phyloP scores from a whole-genome alignment of 1,140 invertebrate species.

The Littorina saxatilis region DNA sequence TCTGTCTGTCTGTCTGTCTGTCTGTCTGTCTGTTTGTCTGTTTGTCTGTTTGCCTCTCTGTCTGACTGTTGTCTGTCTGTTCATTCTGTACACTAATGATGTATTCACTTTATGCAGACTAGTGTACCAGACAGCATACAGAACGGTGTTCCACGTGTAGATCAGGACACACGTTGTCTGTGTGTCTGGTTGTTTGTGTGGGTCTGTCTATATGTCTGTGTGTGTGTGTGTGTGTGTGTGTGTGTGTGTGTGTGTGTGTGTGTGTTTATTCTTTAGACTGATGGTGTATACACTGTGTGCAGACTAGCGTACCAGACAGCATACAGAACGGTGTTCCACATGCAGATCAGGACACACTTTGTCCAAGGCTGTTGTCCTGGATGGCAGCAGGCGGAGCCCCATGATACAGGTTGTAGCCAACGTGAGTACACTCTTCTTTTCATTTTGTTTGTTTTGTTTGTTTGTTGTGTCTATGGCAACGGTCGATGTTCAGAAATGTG shows the following conservation, averaged over 20 bases:
- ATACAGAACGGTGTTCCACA: slow-evolving; percentile 41
- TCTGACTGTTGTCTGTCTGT: too few relatives aligned
- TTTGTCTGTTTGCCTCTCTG: too few relatives aligned
- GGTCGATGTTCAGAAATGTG: not conserved
- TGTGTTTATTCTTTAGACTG: not conserved
- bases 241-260: not conserved
- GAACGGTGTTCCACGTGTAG: slow-evolving; percentile 42
- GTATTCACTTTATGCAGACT: slow-evolving; percentile 25
- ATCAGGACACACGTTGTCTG: slow-evolving; percentile 27
- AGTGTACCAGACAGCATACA: slow-evolving; percentile 34
- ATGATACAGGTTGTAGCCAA: slow-evolving; percentile 30
- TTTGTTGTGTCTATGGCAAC: not conserved
- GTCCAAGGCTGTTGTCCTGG: slow-evolving; percentile 46
- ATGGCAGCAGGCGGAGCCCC: slow-evolving; percentile 28
- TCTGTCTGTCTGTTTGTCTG: not conserved
- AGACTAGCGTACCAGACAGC: slow-evolving; percentile 40
- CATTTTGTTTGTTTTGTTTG: not conserved
- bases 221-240: not conserved
- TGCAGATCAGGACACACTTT: slow-evolving; percentile 34
- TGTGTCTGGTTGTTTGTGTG: too few relatives aligned
- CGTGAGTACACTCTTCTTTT: slow-evolving; percentile 28
- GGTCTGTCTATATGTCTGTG: too few relatives aligned
- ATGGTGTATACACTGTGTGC: not conserved
- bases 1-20: not conserved
- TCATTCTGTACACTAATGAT: not conserved